Conservation (phyloP, 2,113 vertebrate genomes). For the Aldabrachelys gigantea region DNA sequence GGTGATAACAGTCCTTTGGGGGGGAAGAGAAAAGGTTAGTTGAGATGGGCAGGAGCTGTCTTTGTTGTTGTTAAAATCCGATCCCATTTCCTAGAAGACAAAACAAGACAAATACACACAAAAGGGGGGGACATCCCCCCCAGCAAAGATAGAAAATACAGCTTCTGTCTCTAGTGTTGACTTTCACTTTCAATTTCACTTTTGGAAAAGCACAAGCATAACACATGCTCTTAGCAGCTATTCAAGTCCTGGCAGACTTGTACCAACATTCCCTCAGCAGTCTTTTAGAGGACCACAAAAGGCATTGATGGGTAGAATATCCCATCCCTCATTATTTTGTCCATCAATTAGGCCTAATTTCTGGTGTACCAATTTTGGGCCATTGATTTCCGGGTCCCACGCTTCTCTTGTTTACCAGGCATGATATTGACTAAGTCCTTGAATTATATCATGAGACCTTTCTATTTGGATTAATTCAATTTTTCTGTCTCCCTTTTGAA, state of each 20-base stretch:
- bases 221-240: background rate
- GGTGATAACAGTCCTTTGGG: background rate
- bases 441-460: too few species aligned
- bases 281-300: too few species aligned
- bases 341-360: too few species aligned
- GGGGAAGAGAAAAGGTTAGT: background rate
- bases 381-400: too few species aligned
- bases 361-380: too few species aligned
- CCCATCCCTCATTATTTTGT: too few species aligned
- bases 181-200: background rate
- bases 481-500: too few species aligned
- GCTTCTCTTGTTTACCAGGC: too few species aligned
- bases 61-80: background rate
- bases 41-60: background rate
- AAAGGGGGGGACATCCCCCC: accelerated
- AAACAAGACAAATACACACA: background rate
- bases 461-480: too few species aligned
- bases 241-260: background rate
- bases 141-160: background rate
- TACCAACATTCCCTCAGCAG: background rate
- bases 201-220: background rate
- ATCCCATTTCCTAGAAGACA: background rate
- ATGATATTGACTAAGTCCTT: too few species aligned
- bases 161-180: background rate
- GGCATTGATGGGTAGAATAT: too few species aligned